Base-by-base conservation (phyloP, 2,113 vertebrate genomes). In the Leucoraja erinaceus region DNA sequence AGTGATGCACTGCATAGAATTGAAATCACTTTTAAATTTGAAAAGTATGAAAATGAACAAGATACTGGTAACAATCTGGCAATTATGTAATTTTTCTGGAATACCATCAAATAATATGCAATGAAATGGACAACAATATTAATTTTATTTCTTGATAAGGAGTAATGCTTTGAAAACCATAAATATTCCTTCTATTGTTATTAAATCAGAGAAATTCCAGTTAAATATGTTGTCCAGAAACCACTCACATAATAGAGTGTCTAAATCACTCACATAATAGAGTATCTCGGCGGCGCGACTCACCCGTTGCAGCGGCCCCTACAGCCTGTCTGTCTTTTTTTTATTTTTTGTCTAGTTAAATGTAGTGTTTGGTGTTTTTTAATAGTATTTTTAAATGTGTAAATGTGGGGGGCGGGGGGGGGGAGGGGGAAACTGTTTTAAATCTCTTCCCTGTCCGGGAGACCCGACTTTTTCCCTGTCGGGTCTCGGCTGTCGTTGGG, bases 131-230 rank as follows among this genome's bases (percentile, higher is more conserved):
- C 31, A 12, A 68, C 22, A 70, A 9, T 2, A 72, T 74, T 54
- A 10, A 91, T 70, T 91, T 72, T 72, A 91, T 91, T 54, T 70
- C 90, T 91, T 70, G 22, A 38, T 28, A 4, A 90, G 90, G 33
- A 72, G 72, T 4, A 91, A 47, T 91, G 72, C 31, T 28, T 68
- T 47, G 33, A 38, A 47, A 28, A 38, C 22, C 66, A 91, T 22
- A 91, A 91, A 91, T 25, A 72, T 91, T 74, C 38, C 31, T 31
- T 22, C 90, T 90, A 33, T 28, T 72, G 33, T 91, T 18, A 63
- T 31, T 72, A 91, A 66, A 88, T 88, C 66, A 12, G 31, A 72
- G 70, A 11, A 20, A 47, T 14, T 54, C 90, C 20, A 72, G 47
- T 18, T 47, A 90, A 70, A 20, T 91, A 63, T 68, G 47, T 25